Evolutionary conservation across 2,113 vertebrate species (phyloP).

Genomic region (Zapornia atra): DNA sequence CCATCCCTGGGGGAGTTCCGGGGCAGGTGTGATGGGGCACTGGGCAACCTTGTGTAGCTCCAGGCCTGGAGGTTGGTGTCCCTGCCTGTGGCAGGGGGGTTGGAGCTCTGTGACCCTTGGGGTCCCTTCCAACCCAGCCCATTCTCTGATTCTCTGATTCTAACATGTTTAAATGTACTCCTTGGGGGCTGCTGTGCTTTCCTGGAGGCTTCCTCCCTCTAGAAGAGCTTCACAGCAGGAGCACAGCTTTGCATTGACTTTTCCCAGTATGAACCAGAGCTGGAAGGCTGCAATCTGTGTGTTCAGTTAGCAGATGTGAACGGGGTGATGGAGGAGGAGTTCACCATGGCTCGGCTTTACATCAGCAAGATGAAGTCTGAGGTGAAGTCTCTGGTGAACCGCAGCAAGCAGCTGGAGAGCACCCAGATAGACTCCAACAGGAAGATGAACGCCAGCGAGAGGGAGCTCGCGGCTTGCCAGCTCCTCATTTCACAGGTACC

Average conservation of each 20-base stretch:
- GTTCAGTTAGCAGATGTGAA: constrained; percentile 84
- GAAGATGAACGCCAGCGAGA: constrained; percentile 91
- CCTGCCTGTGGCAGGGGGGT: too few species aligned
- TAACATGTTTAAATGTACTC: neutral
- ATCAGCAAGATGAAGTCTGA: constrained; percentile 95
- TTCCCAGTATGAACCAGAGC: neutral
- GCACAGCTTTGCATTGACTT: neutral
- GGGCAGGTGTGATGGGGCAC: too few species aligned
- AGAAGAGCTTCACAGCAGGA: neutral
- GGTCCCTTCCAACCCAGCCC: too few species aligned
- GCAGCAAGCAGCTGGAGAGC: constrained; percentile 89
- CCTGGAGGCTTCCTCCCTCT: neutral
- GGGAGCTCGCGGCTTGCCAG: constrained; percentile 90
- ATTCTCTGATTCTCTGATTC: too few species aligned
- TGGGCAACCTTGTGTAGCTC: too few species aligned
- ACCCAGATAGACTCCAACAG: constrained; percentile 85
- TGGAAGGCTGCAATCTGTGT: neutral
- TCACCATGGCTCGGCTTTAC: constrained; percentile 89
- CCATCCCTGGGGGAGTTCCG: too few species aligned
- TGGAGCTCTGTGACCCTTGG: too few species aligned
- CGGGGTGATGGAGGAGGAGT: constrained; percentile 90
- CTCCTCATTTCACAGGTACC: constrained; percentile 88
- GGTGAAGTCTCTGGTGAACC: constrained; percentile 90
- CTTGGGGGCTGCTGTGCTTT: neutral
- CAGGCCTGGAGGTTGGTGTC: too few species aligned